Base-by-base conservation (phyloP, 1,140 invertebrate species). In the Drosophila sp. region DNA sequence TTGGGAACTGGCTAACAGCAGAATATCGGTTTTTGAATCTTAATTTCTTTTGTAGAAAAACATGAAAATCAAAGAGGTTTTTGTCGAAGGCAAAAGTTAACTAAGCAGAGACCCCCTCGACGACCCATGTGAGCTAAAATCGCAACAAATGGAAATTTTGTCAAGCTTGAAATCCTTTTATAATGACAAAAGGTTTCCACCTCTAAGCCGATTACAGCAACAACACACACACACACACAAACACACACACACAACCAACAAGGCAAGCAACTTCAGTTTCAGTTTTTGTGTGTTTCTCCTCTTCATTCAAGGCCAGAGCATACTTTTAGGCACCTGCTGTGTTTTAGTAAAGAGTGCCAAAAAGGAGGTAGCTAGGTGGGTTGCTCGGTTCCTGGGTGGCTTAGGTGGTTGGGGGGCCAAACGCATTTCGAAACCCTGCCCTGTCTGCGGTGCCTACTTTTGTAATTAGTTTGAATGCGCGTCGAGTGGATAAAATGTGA, bases 111-210 rank as follows among this genome's bases (percentile, higher is more conserved):
- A n/a, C 35, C 29, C 63, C 54, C n/a, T n/a, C 62, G 25, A 47
- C 2, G 55, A 11, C 40, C 41, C 50, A 58, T 35, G 44, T 55
- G 38, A 30, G 25, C 35, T 58, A 35, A 67, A 79, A 72, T 89
- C 79, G 80, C 84, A 83, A 80, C 84, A 83, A 87, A 87, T 89
- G 84, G 84, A 89, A 87, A 87, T 89, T 80, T 83, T 87, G 84
- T 87, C 79, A 75, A 83, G 84, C 84, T 79, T 89, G 84, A 87
- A 87, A 87, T 87, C 84, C 84, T 84, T 87, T 87, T 87, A 89
- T 87, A 87, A 87, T 87, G 84, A 87, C 84, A 87, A 87, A 87
- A 89, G 84, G 84, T 87, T 87, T 87, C 84, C 84, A 87, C 84
- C 84, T 87, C 77, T 87, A 87, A 87, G 84, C 84, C 84, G 84